phyloP scores from a whole-genome alignment of 2,113 vertebrate genomes.

The Corythornis madagascariensis region DNA sequence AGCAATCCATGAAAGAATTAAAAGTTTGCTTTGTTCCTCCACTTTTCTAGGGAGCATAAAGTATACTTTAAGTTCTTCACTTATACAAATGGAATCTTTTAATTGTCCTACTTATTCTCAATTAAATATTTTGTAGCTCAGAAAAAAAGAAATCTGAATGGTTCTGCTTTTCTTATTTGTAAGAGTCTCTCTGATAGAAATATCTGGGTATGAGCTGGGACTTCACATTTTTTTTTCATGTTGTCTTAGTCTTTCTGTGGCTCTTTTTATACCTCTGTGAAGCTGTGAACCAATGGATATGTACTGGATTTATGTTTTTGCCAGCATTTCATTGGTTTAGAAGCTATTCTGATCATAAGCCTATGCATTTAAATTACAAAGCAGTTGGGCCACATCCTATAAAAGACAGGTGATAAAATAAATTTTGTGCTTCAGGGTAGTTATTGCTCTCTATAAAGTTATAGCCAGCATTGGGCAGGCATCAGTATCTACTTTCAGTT shows the following conservation, averaged over 20 bases:
- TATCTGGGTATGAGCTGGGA: not conserved
- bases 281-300: slow-evolving; percentile 36
- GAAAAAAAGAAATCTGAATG: not conserved
- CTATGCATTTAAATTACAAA: slow-evolving; percentile 70
- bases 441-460: slow-evolving; percentile 49
- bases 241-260: slow-evolving; percentile 9
- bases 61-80: not conserved
- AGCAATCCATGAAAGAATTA: not conserved
- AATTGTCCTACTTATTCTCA: not conserved
- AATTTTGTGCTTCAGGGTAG: slow-evolving; percentile 27
- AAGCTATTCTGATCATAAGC: slow-evolving; percentile 42
- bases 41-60: not conserved
- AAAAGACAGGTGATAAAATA: slow-evolving; percentile 59
- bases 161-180: not conserved
- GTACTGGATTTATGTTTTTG: slow-evolving; percentile 49
- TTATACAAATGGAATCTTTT: not conserved
- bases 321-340: slow-evolving; percentile 54
- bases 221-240: slow-evolving; percentile 22
- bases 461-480: not conserved
- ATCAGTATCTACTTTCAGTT: not conserved
- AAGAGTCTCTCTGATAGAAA: not conserved
- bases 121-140: not conserved
- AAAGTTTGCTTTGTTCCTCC: not conserved
- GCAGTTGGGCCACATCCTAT: slow-evolving; percentile 57
- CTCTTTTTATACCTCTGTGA: slow-evolving; percentile 41